Evolutionary conservation across 1,140 invertebrate species (phyloP).

Genomic region (Cherax destructor): DNA sequence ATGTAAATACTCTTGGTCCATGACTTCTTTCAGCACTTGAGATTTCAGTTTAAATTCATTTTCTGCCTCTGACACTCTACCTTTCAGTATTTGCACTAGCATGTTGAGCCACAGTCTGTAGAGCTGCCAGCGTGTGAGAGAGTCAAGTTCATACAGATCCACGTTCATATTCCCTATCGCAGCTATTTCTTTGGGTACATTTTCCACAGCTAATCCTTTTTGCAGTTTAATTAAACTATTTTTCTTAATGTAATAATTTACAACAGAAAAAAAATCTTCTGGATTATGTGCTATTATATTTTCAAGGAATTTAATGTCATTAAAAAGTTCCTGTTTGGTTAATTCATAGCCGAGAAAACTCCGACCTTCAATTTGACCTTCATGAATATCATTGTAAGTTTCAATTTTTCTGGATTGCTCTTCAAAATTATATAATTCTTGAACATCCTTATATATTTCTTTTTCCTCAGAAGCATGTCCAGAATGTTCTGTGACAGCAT

Average conservation of each 20-base stretch:
- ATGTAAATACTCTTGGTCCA: conserved; percentile 3
- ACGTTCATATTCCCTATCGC: too few species aligned
- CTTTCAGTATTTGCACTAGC: background rate
- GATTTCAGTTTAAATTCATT: background rate
- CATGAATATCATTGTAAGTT: background rate
- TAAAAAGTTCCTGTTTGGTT: too few species aligned
- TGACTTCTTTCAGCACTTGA: background rate
- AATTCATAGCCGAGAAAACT: too few species aligned
- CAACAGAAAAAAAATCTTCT: too few species aligned
- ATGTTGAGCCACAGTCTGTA: conserved; percentile 56
- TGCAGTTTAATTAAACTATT: too few species aligned
- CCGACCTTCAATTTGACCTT: too few species aligned
- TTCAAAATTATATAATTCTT: conserved; percentile 3
- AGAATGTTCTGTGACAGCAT: too few species aligned
- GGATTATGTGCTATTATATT: too few species aligned
- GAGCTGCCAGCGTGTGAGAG: conserved; percentile 35
- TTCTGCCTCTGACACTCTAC: background rate
- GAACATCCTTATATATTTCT: conserved; percentile 6
- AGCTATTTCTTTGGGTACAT: too few species aligned
- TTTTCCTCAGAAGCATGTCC: background rate
- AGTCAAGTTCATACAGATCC: background rate
- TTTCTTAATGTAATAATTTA: too few species aligned
- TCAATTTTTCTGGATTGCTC: conserved; percentile 35
- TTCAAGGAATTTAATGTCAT: too few species aligned
- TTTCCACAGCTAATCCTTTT: too few species aligned